These are phyloP conservation scores for Trichopoda pennipes DNA, from an alignment of 2,888 invertebrate genomes.

Conservation along the genomic window DNA sequence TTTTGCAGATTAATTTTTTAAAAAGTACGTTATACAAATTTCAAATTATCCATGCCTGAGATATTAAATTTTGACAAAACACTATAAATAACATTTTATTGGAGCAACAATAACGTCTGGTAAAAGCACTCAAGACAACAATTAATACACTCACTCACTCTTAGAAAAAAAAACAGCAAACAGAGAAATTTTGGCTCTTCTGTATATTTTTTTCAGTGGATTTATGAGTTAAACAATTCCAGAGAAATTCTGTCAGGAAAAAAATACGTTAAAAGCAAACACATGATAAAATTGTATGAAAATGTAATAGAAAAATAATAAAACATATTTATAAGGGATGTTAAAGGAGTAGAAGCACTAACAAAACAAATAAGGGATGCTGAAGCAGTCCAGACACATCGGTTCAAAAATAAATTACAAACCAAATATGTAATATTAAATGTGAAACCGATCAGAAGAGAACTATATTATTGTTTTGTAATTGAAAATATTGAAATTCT, in stretches of 20 bases:
- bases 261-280: neutral
- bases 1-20: no score
- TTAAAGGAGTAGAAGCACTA: constrained; percentile 18
- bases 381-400: constrained; percentile 9
- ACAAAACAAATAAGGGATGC: constrained; percentile 36
- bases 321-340: constrained; percentile 35
- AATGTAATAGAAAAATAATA: constrained; percentile 21
- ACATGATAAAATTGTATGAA: constrained; percentile 27
- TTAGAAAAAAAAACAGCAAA: neutral
- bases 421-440: no score
- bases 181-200: neutral
- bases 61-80: no score
- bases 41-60: no score
- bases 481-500: neutral
- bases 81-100: no score
- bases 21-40: no score
- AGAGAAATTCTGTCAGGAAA: constrained; percentile 21
- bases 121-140: no score
- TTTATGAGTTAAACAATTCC: neutral
- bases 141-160: no score
- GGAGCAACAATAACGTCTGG: no score
- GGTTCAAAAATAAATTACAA: constrained; percentile 19
- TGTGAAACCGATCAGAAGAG: no score
- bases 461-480: no score
- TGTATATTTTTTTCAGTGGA: neutral